A percentile compares a stretch with the other conserved stretches of the same genome.
Conservation (phyloP, 2,888 invertebrate species). For the Sinodicranocentrus sp. region DNA sequence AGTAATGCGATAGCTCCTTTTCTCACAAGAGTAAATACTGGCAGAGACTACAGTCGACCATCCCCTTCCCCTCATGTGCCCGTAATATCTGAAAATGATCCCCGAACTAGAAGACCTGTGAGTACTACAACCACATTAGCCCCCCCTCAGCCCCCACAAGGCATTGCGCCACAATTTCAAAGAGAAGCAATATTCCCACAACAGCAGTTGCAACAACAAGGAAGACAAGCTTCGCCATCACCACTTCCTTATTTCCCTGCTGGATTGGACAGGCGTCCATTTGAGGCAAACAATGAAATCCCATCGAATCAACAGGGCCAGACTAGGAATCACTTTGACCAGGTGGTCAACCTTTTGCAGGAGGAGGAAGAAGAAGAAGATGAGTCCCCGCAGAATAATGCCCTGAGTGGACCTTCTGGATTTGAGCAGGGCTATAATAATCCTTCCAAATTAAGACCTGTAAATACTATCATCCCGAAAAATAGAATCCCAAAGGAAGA, state of each 20-base stretch:
- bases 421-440: conserved; percentile 58
- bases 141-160: conserved; percentile 16
- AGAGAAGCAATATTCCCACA: conserved; percentile 31
- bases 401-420: neutral
- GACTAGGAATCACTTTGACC: conserved; percentile 52
- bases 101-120: conserved; percentile 1
- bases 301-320: conserved; percentile 11
- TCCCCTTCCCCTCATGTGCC: conserved; percentile 29
- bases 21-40: conserved; percentile 27
- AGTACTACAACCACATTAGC: conserved; percentile 28
- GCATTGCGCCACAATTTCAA: conserved; percentile 18
- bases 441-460: conserved; percentile 68
- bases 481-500: conserved; percentile 71
- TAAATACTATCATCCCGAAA: conserved; percentile 70
- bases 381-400: conserved; percentile 47
- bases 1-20: conserved; percentile 73
- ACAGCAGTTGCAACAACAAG: conserved; percentile 22
- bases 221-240: conserved; percentile 34
- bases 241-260: conserved; percentile 52
- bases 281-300: conserved; percentile 43
- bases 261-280: conserved; percentile 48
- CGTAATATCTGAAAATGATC: conserved; percentile 27
- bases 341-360: conserved; percentile 61
- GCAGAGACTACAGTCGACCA: conserved; percentile 27
- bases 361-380: conserved; percentile 62